Base-by-base conservation (phyloP, 1,140 invertebrate genomes). In the Elymnias hypermnestra region DNA sequence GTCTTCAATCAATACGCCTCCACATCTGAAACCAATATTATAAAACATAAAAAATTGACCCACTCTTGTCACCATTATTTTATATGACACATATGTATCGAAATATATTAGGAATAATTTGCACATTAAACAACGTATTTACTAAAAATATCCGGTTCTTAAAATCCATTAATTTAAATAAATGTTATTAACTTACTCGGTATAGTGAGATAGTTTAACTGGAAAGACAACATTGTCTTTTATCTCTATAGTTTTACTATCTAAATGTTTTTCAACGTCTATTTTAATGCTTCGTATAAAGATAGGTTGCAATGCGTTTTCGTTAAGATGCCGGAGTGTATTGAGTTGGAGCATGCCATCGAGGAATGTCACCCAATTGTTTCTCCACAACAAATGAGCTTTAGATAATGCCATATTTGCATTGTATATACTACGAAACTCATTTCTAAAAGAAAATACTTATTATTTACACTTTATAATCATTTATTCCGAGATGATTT, bases 321-420 rank as follows among this genome's bases (percentile, higher is more conserved):
- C 38, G 12, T 62, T 47, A 2, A 17, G 1, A 9, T 23, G 35
- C 14, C 52, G 49, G 4, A 68, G 36, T 12, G 28, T 23, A 15
- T 21, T 21, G 0, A 69, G 17, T 41, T 69, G 64, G 10, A 68
- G n/a, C 17, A 63, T 25, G 3, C 50, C 53, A 36, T 68, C 64
- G 3, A 68, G 31, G 2, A 64, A 31, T 5, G 58, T 65, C 0
- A 60, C 58, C 65, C 62, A 69, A 23, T 62, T 65, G 6, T 53
- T 35, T 8, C 54, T 29, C 62, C 62, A 69, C 5, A 28, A 4
- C 13, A 68, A 17, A 14, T 55, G 25, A n/a, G 55, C 64, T 35
- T 49, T 26, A 9, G 40, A 52, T 7, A 61, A 33, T 8, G 53
- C 41, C 9, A 15, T 10, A 25, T 60, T 57, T 0, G 38, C 33